These are phyloP conservation scores for Babylonia areolata DNA, from an alignment of 1,140 invertebrate genomes.

Conservation along the genomic window DNA sequence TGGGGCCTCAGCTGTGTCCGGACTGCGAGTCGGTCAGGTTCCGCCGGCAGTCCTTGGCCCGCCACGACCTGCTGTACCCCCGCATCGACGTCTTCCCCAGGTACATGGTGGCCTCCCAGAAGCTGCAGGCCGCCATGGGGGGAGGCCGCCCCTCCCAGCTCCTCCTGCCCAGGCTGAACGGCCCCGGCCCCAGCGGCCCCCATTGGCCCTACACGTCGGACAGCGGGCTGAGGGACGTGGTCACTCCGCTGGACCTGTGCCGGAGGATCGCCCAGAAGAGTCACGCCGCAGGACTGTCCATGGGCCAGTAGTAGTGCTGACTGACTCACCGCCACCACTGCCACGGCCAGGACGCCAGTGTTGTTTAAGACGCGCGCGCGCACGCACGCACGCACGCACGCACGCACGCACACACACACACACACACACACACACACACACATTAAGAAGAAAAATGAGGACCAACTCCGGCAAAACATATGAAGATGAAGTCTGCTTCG, in stretches of 20 bases:
- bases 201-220: slow-evolving; percentile 16
- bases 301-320: no score
- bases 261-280: not conserved
- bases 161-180: not conserved
- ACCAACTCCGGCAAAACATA: not conserved
- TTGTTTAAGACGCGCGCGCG: not conserved
- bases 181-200: not conserved
- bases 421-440: not conserved
- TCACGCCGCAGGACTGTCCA: not conserved
- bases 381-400: slow-evolving; percentile 3
- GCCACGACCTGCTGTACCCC: slow-evolving; percentile 24
- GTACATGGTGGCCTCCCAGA: slow-evolving; percentile 19
- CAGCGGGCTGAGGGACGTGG: not conserved
- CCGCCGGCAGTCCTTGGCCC: slow-evolving; percentile 1
- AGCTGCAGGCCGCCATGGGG: not conserved
- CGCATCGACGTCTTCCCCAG: slow-evolving; percentile 28
- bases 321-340: no score
- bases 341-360: no score
- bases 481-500: no score
- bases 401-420: not conserved
- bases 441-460: not conserved
- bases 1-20: not conserved
- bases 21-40: slow-evolving; percentile 11
- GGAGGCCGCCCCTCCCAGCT: not conserved
- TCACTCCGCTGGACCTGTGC: slow-evolving; percentile 17